phyloP scores from a whole-genome alignment of 2,888 invertebrate species.

The Agonopterix heracliana region DNA sequence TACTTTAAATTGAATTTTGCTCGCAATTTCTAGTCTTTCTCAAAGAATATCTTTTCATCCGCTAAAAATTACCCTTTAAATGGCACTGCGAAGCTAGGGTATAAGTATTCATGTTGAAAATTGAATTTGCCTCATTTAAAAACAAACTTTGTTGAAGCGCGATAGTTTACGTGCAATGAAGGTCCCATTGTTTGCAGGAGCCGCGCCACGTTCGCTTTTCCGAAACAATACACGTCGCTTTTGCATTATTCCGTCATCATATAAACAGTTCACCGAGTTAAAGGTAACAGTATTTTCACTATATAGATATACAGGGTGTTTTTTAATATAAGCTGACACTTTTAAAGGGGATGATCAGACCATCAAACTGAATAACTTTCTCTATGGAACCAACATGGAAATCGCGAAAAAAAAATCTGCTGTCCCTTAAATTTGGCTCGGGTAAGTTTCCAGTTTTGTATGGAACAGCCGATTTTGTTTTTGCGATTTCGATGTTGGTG shows the following conservation, averaged over 20 bases:
- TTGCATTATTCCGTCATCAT: constrained; percentile 20
- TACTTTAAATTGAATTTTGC: background rate
- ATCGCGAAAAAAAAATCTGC: too few relatives aligned
- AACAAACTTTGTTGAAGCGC: constrained; percentile 21
- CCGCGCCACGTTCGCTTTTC: constrained; percentile 10
- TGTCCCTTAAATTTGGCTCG: too few relatives aligned
- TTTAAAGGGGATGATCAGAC: too few relatives aligned
- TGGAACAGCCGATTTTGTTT: too few relatives aligned
- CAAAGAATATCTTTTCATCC: background rate
- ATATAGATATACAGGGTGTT: too few relatives aligned
- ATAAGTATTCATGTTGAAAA: constrained; percentile 10
- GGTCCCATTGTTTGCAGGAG: constrained; percentile 16
- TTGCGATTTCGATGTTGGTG: too few relatives aligned
- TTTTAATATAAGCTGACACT: too few relatives aligned
- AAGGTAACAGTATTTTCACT: too few relatives aligned
- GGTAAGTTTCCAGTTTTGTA: too few relatives aligned
- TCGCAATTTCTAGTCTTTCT: background rate
- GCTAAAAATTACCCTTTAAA: background rate
- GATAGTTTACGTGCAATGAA: constrained; percentile 22
- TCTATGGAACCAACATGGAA: too few relatives aligned
- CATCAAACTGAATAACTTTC: too few relatives aligned
- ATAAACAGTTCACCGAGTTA: constrained; percentile 10
- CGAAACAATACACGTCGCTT: constrained; percentile 21
- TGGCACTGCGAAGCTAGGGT: background rate
- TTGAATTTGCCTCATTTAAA: constrained; percentile 13